phyloP scores from a whole-genome alignment of 1,140 invertebrate species.

The Ostrea edulis region DNA sequence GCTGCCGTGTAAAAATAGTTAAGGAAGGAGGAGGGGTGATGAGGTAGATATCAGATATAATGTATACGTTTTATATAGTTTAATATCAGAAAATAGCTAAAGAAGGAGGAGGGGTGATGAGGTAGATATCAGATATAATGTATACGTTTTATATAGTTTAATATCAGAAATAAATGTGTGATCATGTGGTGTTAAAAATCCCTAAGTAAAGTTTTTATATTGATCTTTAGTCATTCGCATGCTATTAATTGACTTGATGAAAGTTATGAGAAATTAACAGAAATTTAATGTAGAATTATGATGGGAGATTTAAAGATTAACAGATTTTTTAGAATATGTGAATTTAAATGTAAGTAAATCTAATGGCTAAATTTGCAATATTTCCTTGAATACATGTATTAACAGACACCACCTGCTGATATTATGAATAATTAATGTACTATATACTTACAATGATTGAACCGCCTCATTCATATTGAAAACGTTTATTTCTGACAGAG shows the following conservation, averaged over 20 bases:
- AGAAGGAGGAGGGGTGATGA: too few species aligned
- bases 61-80: too few species aligned
- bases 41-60: too few species aligned
- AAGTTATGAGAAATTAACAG: slow-evolving; percentile 8
- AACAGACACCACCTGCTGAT: neutral
- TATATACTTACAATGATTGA: neutral
- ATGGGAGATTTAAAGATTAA: slow-evolving; percentile 14
- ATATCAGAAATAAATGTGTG: neutral
- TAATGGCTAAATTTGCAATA: neutral
- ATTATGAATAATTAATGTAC: neutral
- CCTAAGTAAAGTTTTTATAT: neutral
- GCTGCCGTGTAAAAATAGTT: too few species aligned
- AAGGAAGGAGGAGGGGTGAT: too few species aligned
- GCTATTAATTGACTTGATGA: neutral
- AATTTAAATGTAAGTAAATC: neutral
- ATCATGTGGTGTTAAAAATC: neutral
- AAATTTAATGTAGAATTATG: slow-evolving; percentile 5
- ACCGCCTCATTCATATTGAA: neutral
- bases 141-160: too few species aligned
- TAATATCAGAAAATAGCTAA: too few species aligned
- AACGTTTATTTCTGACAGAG: neutral
- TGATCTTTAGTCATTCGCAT: neutral
- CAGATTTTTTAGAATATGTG: neutral
- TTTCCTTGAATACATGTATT: neutral
- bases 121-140: too few species aligned